phyloP scores from a whole-genome alignment of 2,888 invertebrate genomes.

The Embidobia sp. region DNA sequence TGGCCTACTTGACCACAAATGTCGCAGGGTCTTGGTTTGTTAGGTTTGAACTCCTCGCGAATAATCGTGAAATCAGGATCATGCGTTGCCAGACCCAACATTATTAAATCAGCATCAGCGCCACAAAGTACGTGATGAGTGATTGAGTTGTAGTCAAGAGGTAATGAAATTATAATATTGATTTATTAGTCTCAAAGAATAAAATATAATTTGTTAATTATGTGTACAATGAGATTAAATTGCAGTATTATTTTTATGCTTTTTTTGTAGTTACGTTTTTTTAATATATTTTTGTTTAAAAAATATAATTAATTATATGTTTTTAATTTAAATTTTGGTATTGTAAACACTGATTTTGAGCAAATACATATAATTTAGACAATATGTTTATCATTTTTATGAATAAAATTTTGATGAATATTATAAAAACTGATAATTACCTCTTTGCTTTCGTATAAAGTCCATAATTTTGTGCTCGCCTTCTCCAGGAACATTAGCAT shows the following conservation, averaged over 20 bases:
- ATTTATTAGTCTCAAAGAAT: background rate
- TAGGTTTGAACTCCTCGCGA: slow-evolving; percentile 98
- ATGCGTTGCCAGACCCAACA: slow-evolving; percentile 99
- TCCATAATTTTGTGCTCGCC: slow-evolving; percentile 99
- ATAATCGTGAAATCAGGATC: slow-evolving; percentile 99
- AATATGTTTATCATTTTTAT: too few relatives aligned
- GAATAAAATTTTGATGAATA: too few relatives aligned
- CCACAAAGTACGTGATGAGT: slow-evolving; percentile 99
- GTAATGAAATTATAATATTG: slow-evolving; percentile 83
- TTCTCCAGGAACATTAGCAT: slow-evolving; percentile 98
- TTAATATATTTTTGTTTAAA: too few relatives aligned
- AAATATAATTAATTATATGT: too few relatives aligned
- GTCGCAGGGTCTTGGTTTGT: slow-evolving; percentile 97
- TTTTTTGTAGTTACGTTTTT: too few relatives aligned
- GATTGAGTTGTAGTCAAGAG: slow-evolving; percentile 98
- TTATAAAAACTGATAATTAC: too few relatives aligned
- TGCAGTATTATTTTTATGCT: too few relatives aligned
- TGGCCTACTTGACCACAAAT: slow-evolving; percentile 96
- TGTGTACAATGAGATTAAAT: too few relatives aligned
- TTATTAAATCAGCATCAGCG: slow-evolving; percentile 98
- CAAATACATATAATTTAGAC: too few relatives aligned
- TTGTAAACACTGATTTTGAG: too few relatives aligned
- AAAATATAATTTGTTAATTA: background rate
- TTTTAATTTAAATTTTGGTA: too few relatives aligned
- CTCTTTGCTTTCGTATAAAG: slow-evolving; percentile 96